A percentile compares a stretch with the other conserved stretches of the same genome.
phyloP scores from a whole-genome alignment of 1,140 invertebrate species.

The Campoletis sonorensis region DNA sequence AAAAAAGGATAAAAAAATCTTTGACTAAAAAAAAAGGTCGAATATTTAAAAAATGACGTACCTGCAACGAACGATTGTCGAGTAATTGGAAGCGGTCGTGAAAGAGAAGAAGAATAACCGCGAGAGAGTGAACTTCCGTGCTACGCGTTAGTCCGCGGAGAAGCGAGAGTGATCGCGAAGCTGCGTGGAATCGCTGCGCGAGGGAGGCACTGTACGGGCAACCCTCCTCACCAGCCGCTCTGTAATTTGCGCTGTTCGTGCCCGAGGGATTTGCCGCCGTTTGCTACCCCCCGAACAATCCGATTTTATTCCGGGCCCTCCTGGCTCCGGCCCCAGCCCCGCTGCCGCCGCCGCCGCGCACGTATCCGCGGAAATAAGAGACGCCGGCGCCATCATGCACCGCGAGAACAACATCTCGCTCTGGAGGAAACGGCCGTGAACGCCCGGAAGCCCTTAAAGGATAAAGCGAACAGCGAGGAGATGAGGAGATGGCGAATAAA shows the following conservation, averaged over 20 bases:
- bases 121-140: slow-evolving; percentile 54
- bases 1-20: not conserved
- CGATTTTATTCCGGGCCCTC: slow-evolving; percentile 62
- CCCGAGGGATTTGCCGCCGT: slow-evolving; percentile 61
- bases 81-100: not conserved
- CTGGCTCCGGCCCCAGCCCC: too few species aligned
- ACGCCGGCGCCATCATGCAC: slow-evolving; percentile 33
- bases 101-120: too few species aligned
- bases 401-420: too few species aligned
- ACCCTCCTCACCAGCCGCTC: slow-evolving; percentile 49
- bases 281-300: slow-evolving; percentile 55
- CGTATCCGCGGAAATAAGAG: slow-evolving; percentile 12
- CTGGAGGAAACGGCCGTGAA: slow-evolving; percentile 5
- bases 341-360: not conserved
- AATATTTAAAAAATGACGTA: slow-evolving; percentile 26
- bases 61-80: not conserved
- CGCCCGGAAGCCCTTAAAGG: slow-evolving; percentile 18
- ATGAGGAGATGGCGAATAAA: too few species aligned
- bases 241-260: slow-evolving; percentile 71
- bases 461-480: slow-evolving; percentile 23
- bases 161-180: slow-evolving; percentile 31
- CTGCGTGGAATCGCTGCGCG: slow-evolving; percentile 43
- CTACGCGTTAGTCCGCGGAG: slow-evolving; percentile 54
- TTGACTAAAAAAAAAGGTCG: not conserved
- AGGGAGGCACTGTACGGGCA: slow-evolving; percentile 27